Conservation (phyloP, 2,113 vertebrate genomes). For the Perccottus glenii region DNA sequence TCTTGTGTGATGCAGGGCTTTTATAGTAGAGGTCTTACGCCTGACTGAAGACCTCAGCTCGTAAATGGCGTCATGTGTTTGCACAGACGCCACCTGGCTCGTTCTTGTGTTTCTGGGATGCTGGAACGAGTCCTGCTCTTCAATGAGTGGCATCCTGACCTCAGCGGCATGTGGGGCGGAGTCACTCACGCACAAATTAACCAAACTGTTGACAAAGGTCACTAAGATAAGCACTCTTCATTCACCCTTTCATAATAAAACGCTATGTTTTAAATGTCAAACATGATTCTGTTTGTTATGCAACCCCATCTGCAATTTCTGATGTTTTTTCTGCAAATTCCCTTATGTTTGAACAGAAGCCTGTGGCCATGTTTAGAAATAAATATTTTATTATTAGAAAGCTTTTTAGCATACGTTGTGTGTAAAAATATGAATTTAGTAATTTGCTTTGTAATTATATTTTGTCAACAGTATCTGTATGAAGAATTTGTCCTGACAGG, state of each 20-base stretch:
- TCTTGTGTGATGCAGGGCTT: neutral
- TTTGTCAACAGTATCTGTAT: too few species aligned
- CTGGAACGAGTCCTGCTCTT: neutral
- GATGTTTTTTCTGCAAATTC: too few species aligned
- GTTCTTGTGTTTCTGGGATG: constrained; percentile 58
- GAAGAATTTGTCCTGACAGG: too few species aligned
- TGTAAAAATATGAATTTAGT: too few species aligned
- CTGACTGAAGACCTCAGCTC: constrained; percentile 25
- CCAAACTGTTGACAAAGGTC: constrained; percentile 10
- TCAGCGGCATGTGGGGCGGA: constrained; percentile 29
- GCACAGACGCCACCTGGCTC: constrained; percentile 56
- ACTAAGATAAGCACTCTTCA: constrained; percentile 5
- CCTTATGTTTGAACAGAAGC: too few species aligned
- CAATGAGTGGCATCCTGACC: constrained; percentile 27
- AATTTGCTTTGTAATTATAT: too few species aligned
- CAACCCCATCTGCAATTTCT: too few species aligned
- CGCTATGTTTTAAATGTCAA: neutral
- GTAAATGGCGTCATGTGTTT: constrained; percentile 52
- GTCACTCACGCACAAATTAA: constrained; percentile 16
- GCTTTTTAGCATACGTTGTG: too few species aligned
- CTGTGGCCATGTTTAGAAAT: too few species aligned
- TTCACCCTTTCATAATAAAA: neutral
- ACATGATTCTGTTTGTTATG: too few species aligned
- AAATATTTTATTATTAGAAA: too few species aligned
- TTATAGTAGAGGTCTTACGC: constrained; percentile 36